Evolutionary conservation across 1,140 invertebrate species (phyloP), one percentile per base, ranked within the genome.

Genomic region (Cyclargus thomasi): DNA sequence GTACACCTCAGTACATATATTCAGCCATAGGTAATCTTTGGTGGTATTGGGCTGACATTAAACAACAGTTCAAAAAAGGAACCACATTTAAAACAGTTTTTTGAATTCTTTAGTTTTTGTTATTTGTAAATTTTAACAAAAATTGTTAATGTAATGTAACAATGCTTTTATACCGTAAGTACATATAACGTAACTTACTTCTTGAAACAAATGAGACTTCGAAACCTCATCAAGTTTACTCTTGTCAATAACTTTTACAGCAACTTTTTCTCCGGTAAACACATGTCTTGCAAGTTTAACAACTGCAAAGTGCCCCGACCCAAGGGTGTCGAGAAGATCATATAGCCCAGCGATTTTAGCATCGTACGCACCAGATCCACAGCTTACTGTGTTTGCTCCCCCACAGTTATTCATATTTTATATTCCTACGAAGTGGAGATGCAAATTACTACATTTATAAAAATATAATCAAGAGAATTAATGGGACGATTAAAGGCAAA

Each of bases 261-360:
- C 96, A 63, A 99, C 99, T 91, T 98, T 98, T 92, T 99, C 98
- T n/a, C 98, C 98, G 53, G 99, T 99, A 89, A 99, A 99, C 55
- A 99, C 98, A 93, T 99, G 99, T 72, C 97, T 92, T 10, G 99
- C 99, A 70, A 99, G 91, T 93, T 99, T 99, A 20, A 99, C 99
- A 63, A 99, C 98, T 67, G 99, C 99, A 93, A 99, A 99, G 92
- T 99, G 98, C 59, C 98, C 98, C 68, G 95, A 94, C 11, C 97
- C 97, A 16, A 98, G 91, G 0, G 98, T 99, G 85, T 99, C 96
- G 86, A 98, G 97, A 78, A 99, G 92, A 90, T 99, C 98, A 86
- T 99, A 99, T 39, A 99, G 93, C 62, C 98, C 98, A 78, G 98
- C 98, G 82, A 99, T 99, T 93, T 98, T 98, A 79, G 96, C 95